These are phyloP conservation scores for Chrysocyon brachyurus DNA, from an alignment of 2,797 vertebrate species.

Conservation along the genomic window DNA sequence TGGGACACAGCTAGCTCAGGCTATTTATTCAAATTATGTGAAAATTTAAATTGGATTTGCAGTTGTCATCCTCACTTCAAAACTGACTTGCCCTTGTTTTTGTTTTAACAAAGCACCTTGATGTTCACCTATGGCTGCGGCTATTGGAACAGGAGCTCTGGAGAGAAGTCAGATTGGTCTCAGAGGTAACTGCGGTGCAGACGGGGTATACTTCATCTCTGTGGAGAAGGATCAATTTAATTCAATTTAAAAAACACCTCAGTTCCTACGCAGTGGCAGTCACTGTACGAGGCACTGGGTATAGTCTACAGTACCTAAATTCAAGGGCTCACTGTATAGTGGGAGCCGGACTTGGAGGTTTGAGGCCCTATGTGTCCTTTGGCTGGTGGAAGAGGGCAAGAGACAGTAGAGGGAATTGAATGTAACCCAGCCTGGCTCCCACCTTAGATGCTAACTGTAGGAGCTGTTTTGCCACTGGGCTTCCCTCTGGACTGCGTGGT, in stretches of 20 bases:
- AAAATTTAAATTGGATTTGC: background rate
- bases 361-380: background rate
- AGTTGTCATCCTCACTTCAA: background rate
- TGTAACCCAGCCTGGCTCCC: background rate
- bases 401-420: accelerated
- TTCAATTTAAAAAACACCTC: background rate
- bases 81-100: background rate
- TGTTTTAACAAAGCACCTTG: background rate
- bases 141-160: background rate
- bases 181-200: background rate
- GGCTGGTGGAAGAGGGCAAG: background rate
- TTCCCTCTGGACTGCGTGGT: accelerated
- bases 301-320: background rate
- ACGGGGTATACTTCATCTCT: background rate
- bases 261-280: background rate
- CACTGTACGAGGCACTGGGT: background rate
- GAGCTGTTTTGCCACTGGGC: accelerated
- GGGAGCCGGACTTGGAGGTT: background rate
- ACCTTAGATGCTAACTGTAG: background rate
- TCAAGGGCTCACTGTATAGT: background rate
- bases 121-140: background rate
- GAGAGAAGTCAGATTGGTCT: background rate
- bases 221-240: background rate
- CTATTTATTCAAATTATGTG: background rate
- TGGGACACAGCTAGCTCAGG: background rate